phyloP scores from a whole-genome alignment of 64 coral and sea anemone genomes.

The Porites lutea region DNA sequence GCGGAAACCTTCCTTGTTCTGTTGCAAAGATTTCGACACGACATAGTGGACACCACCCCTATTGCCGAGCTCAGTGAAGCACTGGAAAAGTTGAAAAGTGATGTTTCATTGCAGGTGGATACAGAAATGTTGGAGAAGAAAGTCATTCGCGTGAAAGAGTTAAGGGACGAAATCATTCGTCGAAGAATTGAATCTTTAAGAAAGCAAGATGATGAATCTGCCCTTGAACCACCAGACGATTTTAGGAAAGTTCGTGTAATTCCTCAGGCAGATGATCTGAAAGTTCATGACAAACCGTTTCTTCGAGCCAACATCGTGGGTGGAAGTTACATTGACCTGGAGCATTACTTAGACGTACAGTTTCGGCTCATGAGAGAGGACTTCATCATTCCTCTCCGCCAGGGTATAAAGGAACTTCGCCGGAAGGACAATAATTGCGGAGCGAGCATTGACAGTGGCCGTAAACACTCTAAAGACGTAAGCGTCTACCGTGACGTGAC shows the following conservation, averaged over 20 bases:
- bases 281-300: slow-evolving; percentile 43
- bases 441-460: slow-evolving; percentile 27
- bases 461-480: slow-evolving; percentile 25
- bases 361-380: slow-evolving; percentile 88
- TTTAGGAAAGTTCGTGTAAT: not conserved
- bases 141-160: slow-evolving; percentile 2
- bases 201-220: slow-evolving; percentile 18
- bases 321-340: slow-evolving; percentile 50
- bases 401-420: slow-evolving; percentile 48
- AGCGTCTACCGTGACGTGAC: slow-evolving; percentile 44
- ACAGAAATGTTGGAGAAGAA: not conserved
- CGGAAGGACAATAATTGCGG: not conserved
- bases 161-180: slow-evolving; percentile 23
- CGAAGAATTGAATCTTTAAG: not conserved
- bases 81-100: not conserved
- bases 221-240: slow-evolving; percentile 9
- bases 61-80: slow-evolving; percentile 4
- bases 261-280: not conserved
- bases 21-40: slow-evolving; percentile 12
- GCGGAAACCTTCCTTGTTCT: slow-evolving; percentile 21
- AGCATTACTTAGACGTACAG: slow-evolving; percentile 97
- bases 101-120: not conserved
- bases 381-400: slow-evolving; percentile 85
- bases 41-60: not conserved
- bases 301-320: slow-evolving; percentile 81